Base-by-base conservation (phyloP, 2,888 invertebrate species). In the Cheiracanthium punctorium region DNA sequence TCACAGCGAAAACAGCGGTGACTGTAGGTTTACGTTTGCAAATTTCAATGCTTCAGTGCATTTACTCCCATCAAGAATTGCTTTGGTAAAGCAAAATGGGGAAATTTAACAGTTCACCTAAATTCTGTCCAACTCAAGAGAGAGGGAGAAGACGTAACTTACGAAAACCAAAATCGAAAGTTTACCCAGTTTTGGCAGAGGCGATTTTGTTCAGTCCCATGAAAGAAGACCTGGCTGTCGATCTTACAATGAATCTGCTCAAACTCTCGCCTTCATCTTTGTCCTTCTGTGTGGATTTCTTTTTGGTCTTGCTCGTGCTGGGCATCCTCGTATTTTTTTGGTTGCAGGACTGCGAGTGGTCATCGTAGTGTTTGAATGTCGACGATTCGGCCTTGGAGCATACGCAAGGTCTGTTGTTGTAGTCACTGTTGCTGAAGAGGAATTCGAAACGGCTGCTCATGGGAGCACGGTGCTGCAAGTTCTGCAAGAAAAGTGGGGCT, bases 161-260 rank as follows among this genome's bases (percentile, higher is more conserved):
- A n/a, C n/a, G n/a, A n/a, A n/a, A n/a, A n/a, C n/a, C n/a, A n/a
- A 37, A 37, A 37, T 37, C 7, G 12, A 37, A 37, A 8, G 12
- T 12, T 5, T 17, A 71, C 71, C 5, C 17, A 10, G 58, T 80
- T n/a, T 10, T 71, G 0, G 79, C 12, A 8, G 79, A 80, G 32
- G 32, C 58, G 7, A 71, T n/a, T 58, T 41, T 80, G 43, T 80
- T 80, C 0, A 80, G 10, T 7, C 79, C 79, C 0, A 48, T 72
- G 29, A 80, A 71, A 0, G 79, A 67, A 8, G 79, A 80, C 8
- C 37, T 71, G 0, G 70, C 10, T 17, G 71, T 33, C 1, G 37
- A 24, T n/a, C 37, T 58, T 20, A 58, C 2, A n/a, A 71, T 28
- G 37, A 33, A 58, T 5, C 17, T 17, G 8, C 2, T 2, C 8